Evolutionary conservation across 2,113 vertebrate genomes (phyloP).

Genomic region (Prolemur simus): DNA sequence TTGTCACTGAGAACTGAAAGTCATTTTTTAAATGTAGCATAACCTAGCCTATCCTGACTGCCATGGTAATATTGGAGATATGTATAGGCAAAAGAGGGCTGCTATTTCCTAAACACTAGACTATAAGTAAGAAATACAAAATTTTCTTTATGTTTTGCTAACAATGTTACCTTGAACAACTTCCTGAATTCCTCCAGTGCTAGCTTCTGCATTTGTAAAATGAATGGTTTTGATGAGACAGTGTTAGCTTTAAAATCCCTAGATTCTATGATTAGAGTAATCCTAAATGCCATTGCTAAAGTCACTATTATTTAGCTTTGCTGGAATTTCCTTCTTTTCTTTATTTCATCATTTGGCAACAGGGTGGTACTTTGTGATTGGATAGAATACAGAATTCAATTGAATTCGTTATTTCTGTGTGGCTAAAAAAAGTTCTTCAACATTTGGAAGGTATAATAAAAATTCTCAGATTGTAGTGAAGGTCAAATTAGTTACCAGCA

Average conservation of each 20-base stretch:
- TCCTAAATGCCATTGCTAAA: not conserved
- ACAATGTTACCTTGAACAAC: not conserved
- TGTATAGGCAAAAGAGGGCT: not conserved
- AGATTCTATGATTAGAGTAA: not conserved
- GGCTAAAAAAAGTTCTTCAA: not conserved
- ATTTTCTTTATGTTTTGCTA: not conserved
- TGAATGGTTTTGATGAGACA: not conserved
- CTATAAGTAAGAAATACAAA: not conserved
- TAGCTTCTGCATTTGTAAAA: not conserved
- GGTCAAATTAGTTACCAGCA: not conserved
- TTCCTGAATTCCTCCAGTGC: not conserved
- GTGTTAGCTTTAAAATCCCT: not conserved
- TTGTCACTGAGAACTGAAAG: not conserved
- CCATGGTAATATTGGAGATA: not conserved
- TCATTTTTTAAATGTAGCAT: not conserved
- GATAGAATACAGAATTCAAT: not conserved
- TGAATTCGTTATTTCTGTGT: not conserved
- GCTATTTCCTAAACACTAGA: not conserved
- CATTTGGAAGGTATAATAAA: constrained; percentile 7
- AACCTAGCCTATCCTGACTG: not conserved
- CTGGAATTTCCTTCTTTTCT: not conserved
- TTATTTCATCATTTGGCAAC: not conserved
- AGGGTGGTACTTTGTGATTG: not conserved
- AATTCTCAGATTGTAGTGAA: not conserved
- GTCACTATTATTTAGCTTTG: not conserved